These are phyloP conservation scores for Choloepus hoffmanni DNA, from an alignment of 2,113 vertebrate species.

Conservation along the genomic window DNA sequence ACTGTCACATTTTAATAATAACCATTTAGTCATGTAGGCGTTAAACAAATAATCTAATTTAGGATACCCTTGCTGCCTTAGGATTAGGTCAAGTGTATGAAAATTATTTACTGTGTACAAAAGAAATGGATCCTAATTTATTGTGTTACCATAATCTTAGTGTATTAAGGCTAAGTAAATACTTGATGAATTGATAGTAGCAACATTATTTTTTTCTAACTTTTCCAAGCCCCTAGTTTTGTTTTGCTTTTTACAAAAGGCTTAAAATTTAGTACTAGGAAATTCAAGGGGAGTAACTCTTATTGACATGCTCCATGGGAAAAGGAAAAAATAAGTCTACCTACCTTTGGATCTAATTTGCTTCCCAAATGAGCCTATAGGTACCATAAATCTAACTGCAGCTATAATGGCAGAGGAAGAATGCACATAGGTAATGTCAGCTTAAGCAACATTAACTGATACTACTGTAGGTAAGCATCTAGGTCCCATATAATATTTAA, in stretches of 20 bases:
- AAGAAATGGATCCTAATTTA: constrained; percentile 45
- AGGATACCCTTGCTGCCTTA: neutral
- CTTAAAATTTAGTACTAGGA: constrained; percentile 42
- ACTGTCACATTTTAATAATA: neutral
- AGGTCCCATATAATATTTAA: neutral
- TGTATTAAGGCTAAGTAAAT: constrained; percentile 20
- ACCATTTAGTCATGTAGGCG: neutral
- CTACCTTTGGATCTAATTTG: neutral
- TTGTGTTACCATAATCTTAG: neutral
- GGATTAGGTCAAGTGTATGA: neutral
- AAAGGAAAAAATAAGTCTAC: neutral
- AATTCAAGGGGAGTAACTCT: neutral
- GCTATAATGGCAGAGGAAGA: neutral
- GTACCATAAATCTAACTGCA: neutral
- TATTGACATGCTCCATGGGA: neutral
- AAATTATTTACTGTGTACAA: constrained; percentile 13
- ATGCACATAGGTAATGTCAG: fast-evolving
- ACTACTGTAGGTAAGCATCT: neutral
- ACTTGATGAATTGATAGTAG: constrained; percentile 33
- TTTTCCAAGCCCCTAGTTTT: constrained; percentile 8
- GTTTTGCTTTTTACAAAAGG: constrained; percentile 1
- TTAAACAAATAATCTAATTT: neutral
- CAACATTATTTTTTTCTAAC: neutral
- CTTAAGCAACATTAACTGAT: neutral
- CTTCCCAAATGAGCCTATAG: neutral